Conservation (phyloP, 2,113 vertebrate species). For the Aleadryas rufinucha region DNA sequence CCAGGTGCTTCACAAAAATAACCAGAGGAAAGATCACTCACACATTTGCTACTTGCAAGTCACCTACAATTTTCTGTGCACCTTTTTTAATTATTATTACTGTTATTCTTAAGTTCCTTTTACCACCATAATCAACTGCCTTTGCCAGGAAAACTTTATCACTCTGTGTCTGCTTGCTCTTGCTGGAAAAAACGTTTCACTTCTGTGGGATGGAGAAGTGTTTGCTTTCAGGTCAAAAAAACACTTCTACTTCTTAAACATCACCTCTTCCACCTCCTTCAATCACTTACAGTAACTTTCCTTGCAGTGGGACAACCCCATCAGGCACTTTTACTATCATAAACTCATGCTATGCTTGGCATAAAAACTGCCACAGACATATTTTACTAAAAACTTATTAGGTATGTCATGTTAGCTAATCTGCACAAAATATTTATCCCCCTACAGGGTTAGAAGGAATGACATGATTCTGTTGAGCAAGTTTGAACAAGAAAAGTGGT, state of each 20-base stretch:
- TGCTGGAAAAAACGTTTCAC: neutral
- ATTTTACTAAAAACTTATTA: neutral
- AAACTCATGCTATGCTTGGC: neutral
- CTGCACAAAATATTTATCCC: slow-evolving; percentile 4
- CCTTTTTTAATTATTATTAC: neutral
- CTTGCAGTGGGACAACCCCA: neutral
- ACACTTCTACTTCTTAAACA: neutral
- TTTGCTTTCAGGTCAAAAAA: neutral
- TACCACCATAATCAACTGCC: neutral
- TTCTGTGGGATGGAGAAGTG: neutral
- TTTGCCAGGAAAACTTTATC: neutral
- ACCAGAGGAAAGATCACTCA: neutral
- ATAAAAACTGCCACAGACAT: neutral
- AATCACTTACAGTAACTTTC: neutral
- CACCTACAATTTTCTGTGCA: neutral
- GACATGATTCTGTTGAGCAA: neutral
- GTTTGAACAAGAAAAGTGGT: neutral
- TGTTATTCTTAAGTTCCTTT: neutral
- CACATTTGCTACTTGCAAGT: neutral
- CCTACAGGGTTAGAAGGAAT: neutral
- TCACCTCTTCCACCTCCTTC: neutral
- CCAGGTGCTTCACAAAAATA: neutral
- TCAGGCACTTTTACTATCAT: neutral
- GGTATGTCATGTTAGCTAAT: slow-evolving; percentile 24
- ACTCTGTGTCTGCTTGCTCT: neutral